Percentiles rank a stretch among this genome's conserved stretches.
These are phyloP conservation scores for Metallyticus violacea DNA, from an alignment of 2,888 invertebrate genomes.

Conservation along the genomic window DNA sequence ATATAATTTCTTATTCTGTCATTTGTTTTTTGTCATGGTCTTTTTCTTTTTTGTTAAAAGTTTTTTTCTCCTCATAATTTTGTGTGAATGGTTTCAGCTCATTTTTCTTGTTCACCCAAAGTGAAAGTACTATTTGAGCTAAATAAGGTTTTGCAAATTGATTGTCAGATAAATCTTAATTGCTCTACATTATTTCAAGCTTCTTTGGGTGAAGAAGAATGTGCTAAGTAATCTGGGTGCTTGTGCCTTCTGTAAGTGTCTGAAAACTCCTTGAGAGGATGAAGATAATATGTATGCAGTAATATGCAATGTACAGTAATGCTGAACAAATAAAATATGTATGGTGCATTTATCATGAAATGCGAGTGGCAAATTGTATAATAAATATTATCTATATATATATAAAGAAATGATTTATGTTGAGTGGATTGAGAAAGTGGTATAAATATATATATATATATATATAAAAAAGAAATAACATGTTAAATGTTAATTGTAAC, in stretches of 20 bases:
- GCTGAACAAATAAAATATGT: not conserved
- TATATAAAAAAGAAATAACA: slow-evolving; percentile 17
- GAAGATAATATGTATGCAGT: not conserved
- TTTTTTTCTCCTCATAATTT: not conserved
- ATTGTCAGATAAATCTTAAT: not conserved
- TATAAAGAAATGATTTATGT: slow-evolving; percentile 15
- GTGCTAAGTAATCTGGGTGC: not conserved
- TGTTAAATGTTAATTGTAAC: slow-evolving; percentile 30
- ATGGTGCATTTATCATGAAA: slow-evolving; percentile 1
- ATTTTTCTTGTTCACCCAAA: not conserved
- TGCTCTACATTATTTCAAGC: not conserved
- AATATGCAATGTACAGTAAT: not conserved
- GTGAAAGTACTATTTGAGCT: not conserved
- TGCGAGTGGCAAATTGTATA: slow-evolving; percentile 15
- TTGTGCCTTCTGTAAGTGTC: slow-evolving; percentile 13
- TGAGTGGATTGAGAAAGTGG: slow-evolving; percentile 17
- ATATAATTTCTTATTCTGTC: not conserved
- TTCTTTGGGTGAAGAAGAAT: not conserved
- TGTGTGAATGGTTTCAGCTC: not conserved
- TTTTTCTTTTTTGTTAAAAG: not conserved
- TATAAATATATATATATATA: slow-evolving; percentile 14
- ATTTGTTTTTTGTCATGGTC: not conserved
- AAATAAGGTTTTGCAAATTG: not conserved
- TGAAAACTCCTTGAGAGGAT: not conserved
- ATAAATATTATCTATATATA: slow-evolving; percentile 26